Base-by-base conservation (phyloP, 2,113 vertebrate species). In the Sprattus sprattus region DNA sequence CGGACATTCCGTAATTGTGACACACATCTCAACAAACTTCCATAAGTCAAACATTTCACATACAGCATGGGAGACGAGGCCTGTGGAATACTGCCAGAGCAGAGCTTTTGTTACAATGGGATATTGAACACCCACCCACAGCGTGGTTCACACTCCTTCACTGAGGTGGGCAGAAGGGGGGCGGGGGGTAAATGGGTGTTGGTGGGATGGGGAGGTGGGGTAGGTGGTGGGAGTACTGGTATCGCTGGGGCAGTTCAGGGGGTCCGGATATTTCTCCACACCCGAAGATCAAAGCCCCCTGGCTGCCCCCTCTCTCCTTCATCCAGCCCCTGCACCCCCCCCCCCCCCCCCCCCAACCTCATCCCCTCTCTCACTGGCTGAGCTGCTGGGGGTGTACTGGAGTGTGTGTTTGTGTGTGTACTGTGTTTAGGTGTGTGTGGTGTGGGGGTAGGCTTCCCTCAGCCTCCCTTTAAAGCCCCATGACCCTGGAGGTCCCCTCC, bases 241-340 rank as follows among this genome's bases (percentile, higher is more conserved):
- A 67, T 67, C 10, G 45, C 39, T 80, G 16, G 25, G 44, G 75
- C 67, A 54, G 32, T 46, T 81, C 16, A 67, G 44, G 67, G 83
- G 80, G 81, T 83, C 92, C 92, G 92, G 94, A 94, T 94, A 93
- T 94, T 91, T 93, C 92, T 94, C 91, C 91, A 92, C 93, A 93
- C 89, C 64, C 57, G 46, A 87, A 94, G 93, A 95, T 95, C 93
- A 95, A 95, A 95, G 93, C 86, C 87, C 81, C 90, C 5, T 90
- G 87, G 22, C 89, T 75, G 45, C 82, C 60, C 78, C 47, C 39
- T 16, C 67, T 81, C 39, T 13, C 16, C 45, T 28, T 45, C 9
- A 8, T 10, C 45, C 44, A 39, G n/a, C n/a, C n/a, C n/a, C n/a
- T n/a, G n/a, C n/a, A n/a, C 86, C 87, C 81, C 86, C 87, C 81